Percentiles rank a stretch among this genome's conserved stretches.
phyloP scores from a whole-genome alignment of 2,797 vertebrate species.

The Sebastes vulpes region DNA sequence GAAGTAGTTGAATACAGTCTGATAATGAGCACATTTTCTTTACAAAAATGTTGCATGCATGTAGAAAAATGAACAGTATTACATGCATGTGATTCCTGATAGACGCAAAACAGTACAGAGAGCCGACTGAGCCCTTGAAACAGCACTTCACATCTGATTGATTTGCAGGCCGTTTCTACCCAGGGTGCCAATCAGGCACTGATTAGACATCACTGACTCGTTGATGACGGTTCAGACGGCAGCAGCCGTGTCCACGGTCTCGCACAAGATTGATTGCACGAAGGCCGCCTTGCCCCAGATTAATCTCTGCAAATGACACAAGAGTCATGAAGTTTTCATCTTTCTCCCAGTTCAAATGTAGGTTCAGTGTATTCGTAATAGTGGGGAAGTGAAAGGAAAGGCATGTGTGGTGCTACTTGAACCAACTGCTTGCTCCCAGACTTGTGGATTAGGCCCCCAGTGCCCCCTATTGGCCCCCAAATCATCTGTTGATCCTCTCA shows the following conservation, averaged over 20 bases:
- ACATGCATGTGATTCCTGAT: slow-evolving; percentile 1
- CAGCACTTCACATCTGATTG: slow-evolving; percentile 75
- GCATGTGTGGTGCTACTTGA: slow-evolving; percentile 34
- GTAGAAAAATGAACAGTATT: background rate
- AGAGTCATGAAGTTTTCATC: slow-evolving; percentile 46
- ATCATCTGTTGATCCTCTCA: slow-evolving; percentile 79
- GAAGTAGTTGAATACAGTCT: slow-evolving; percentile 33
- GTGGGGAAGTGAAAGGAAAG: slow-evolving; percentile 26
- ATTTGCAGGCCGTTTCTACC: slow-evolving; percentile 73
- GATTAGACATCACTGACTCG: slow-evolving; percentile 73
- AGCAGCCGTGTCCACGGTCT: slow-evolving; percentile 50
- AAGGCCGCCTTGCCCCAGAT: slow-evolving; percentile 62
- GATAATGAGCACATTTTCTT: slow-evolving; percentile 17
- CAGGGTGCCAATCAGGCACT: slow-evolving; percentile 81
- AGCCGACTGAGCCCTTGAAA: slow-evolving; percentile 62
- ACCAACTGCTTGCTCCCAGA: slow-evolving; percentile 42
- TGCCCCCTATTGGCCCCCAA: slow-evolving; percentile 87
- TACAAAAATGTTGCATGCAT: background rate
- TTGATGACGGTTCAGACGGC: slow-evolving; percentile 66
- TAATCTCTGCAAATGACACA: slow-evolving; percentile 51
- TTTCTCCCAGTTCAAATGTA: slow-evolving; percentile 22
- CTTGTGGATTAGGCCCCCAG: slow-evolving; percentile 82
- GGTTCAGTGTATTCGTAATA: slow-evolving; percentile 3
- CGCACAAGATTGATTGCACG: slow-evolving; percentile 65
- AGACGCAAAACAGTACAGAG: slow-evolving; percentile 33